Evolutionary conservation across 2,888 invertebrate genomes (phyloP).

Genomic region (Chalcosyrphus nemorum): DNA sequence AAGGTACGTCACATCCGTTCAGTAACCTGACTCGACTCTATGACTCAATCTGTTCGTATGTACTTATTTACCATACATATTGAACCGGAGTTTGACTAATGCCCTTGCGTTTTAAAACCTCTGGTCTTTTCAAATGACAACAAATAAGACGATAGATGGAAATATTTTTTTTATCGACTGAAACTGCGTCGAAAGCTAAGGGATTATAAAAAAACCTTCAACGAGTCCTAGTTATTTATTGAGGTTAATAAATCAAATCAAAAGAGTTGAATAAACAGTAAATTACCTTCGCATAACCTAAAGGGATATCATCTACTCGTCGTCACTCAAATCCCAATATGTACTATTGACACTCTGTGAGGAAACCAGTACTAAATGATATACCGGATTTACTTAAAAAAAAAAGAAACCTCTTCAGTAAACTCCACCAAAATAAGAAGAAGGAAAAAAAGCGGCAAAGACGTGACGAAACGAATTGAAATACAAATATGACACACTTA

Average conservation of each 20-base stretch:
- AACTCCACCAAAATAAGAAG: neutral
- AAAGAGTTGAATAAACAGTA: neutral
- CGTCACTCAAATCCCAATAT: conserved; percentile 1
- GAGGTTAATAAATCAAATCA: neutral
- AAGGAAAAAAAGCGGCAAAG: conserved; percentile 8
- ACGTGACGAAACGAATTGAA: conserved; percentile 55
- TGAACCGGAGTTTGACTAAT: no score
- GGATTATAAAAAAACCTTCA: no score
- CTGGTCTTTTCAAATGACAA: no score
- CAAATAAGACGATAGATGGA: no score
- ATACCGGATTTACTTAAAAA: conserved; percentile 24
- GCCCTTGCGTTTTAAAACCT: no score
- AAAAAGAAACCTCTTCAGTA: conserved; percentile 47
- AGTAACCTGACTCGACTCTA: no score
- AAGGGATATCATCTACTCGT: conserved; percentile 6
- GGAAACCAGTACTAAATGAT: neutral
- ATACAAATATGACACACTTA: conserved; percentile 58
- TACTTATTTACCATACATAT: no score
- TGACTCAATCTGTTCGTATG: no score
- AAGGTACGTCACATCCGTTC: no score
- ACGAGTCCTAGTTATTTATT: neutral
- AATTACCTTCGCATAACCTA: neutral
- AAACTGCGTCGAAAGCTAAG: no score
- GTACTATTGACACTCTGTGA: conserved; percentile 6
- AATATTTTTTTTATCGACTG: no score